Conservation (phyloP, 2,888 invertebrate species). For the Heliconius sara region DNA sequence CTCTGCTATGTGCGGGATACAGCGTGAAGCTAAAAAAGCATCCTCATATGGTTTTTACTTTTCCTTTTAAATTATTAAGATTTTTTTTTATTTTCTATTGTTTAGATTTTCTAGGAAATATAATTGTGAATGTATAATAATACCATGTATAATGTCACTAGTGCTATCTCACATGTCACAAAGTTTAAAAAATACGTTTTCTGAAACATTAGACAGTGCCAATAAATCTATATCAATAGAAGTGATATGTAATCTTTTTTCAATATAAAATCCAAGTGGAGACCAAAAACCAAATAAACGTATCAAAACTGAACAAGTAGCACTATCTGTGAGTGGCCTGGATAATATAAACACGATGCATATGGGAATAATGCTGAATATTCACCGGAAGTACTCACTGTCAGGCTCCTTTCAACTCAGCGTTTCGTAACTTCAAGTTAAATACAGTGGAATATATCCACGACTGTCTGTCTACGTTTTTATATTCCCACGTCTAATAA, state of each 20-base stretch:
- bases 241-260: background rate
- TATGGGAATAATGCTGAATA: background rate
- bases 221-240: no score
- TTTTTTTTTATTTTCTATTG: background rate
- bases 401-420: background rate
- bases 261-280: background rate
- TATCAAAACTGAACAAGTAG: constrained; percentile 1
- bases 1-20: background rate
- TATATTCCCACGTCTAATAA: no score
- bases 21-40: no score
- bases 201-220: no score
- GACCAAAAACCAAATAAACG: background rate
- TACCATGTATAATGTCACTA: no score
- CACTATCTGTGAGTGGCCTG: constrained; percentile 2
- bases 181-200: no score
- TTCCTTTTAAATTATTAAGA: background rate
- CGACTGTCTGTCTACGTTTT: no score
- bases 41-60: background rate
- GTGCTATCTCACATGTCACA: no score
- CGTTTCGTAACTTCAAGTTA: background rate
- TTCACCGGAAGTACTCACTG: background rate
- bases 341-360: constrained; percentile 12
- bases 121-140: no score
- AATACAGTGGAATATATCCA: background rate
- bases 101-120: no score